Evolutionary conservation across 2,113 vertebrate species (phyloP).

Genomic region (Otolemur garnettii): DNA sequence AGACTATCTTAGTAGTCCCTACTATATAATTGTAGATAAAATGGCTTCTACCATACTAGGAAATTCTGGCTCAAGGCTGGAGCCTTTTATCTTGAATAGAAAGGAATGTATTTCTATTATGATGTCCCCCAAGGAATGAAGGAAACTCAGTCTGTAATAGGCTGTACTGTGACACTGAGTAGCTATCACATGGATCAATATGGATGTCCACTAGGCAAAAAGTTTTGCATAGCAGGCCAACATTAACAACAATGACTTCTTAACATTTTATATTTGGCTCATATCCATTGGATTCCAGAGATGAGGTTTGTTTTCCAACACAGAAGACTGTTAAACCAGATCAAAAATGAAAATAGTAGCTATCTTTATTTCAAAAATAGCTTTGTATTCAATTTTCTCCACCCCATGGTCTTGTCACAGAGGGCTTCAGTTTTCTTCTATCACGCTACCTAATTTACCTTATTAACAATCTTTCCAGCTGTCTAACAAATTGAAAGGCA

Average conservation of each 20-base stretch:
- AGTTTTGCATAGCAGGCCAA: not conserved
- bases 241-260: not conserved
- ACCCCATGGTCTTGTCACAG: not conserved
- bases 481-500: not conserved
- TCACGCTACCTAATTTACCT: not conserved
- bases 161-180: not conserved
- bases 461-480: not conserved
- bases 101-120: not conserved
- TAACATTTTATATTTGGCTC: constrained; percentile 46
- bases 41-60: not conserved
- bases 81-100: not conserved
- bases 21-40: not conserved
- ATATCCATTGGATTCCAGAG: constrained; percentile 25
- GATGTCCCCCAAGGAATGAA: not conserved
- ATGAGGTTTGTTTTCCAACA: constrained; percentile 41
- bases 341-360: not conserved
- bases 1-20: not conserved
- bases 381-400: not conserved
- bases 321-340: constrained; percentile 33
- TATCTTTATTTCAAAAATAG: constrained; percentile 22
- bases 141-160: not conserved
- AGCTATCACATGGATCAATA: not conserved
- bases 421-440: not conserved
- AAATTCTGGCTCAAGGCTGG: not conserved
- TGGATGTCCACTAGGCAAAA: not conserved